phyloP scores from a whole-genome alignment of 2,888 invertebrate species.

The Diaprepes abbreviatus region DNA sequence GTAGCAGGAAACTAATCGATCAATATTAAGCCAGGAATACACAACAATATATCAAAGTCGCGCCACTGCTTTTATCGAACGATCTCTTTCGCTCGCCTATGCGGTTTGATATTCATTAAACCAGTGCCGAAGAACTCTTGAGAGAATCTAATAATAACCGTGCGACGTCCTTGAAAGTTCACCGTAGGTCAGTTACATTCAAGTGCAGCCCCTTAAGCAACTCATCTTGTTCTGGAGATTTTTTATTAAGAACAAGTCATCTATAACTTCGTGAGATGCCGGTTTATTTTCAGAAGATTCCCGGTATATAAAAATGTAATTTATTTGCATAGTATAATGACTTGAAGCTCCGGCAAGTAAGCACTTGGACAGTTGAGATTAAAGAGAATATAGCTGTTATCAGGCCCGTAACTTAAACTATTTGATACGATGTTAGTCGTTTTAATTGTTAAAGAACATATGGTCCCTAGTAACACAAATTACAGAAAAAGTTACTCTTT shows the following conservation, averaged over 20 bases:
- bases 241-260: constrained; percentile 35
- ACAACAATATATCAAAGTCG: constrained; percentile 35
- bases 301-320: constrained; percentile 35
- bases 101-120: constrained; percentile 46
- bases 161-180: constrained; percentile 61
- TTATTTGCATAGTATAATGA: constrained; percentile 44
- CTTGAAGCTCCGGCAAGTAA: constrained; percentile 22
- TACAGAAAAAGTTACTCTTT: too few relatives aligned
- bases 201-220: constrained; percentile 33
- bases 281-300: constrained; percentile 23
- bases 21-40: constrained; percentile 17
- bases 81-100: constrained; percentile 26
- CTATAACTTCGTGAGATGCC: constrained; percentile 24
- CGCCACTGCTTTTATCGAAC: constrained; percentile 35
- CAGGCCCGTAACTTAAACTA: too few relatives aligned
- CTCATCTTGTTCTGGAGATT: constrained; percentile 34
- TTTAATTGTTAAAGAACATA: too few relatives aligned
- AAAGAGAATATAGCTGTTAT: neutral
- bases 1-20: constrained; percentile 4
- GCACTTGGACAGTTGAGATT: constrained; percentile 30
- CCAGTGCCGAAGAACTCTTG: constrained; percentile 39
- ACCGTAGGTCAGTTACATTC: constrained; percentile 61
- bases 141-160: constrained; percentile 46
- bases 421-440: too few relatives aligned
- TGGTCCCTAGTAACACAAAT: too few relatives aligned